Conservation (phyloP, 2,113 vertebrate species). For the Corythoichthys intestinalis region DNA sequence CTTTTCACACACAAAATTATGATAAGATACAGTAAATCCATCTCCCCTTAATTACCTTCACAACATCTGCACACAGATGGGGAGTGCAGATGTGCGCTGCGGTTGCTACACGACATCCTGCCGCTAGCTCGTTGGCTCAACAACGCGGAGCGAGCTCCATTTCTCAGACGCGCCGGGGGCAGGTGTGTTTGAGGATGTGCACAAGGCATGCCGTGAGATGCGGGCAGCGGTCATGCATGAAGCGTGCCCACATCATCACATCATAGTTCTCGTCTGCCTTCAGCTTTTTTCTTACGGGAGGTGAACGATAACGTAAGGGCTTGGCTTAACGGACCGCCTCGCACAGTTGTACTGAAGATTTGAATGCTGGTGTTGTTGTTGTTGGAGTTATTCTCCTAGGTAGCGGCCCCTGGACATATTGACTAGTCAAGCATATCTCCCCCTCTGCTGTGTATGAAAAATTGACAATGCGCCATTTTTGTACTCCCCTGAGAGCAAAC, state of each 20-base stretch:
- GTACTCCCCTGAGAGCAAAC: background rate
- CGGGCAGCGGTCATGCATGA: slow-evolving; percentile 51
- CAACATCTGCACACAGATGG: background rate
- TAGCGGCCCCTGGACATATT: background rate
- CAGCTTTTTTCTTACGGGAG: slow-evolving; percentile 29
- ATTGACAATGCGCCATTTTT: background rate
- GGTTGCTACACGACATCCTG: background rate
- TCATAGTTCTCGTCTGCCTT: slow-evolving; percentile 1
- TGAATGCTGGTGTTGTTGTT: background rate
- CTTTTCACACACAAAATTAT: background rate
- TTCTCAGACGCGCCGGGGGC: slow-evolving; percentile 49
- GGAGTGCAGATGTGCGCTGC: background rate
- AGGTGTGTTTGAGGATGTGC: slow-evolving; percentile 59
- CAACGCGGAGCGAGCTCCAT: slow-evolving; percentile 1
- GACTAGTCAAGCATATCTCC: background rate
- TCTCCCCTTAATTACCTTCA: background rate
- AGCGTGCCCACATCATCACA: slow-evolving; percentile 47
- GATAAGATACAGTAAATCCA: background rate
- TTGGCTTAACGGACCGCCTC: background rate
- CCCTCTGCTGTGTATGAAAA: background rate
- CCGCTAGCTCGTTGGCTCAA: background rate
- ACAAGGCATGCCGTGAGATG: slow-evolving; percentile 50
- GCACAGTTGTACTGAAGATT: background rate
- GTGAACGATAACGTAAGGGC: background rate
- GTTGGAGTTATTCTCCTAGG: background rate